A percentile compares a stretch with the other conserved stretches of the same genome.
Conservation (phyloP, 1,140 invertebrate genomes). For the Drosophila sechellia region DNA sequence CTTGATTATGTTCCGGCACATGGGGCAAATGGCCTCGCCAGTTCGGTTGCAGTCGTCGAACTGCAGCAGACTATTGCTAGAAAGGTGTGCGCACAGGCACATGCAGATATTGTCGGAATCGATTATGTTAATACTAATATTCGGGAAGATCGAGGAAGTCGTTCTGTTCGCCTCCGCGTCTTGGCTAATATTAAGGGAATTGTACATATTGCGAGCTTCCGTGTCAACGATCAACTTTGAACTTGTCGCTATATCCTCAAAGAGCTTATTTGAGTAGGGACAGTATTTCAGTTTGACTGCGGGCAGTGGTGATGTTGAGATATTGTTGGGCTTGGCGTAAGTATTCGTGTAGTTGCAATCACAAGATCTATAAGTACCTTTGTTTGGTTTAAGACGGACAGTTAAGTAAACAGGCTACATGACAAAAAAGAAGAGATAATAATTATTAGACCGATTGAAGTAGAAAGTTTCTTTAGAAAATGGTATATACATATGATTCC, state of each 20-base stretch:
- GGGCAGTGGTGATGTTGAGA: slow-evolving; percentile 83
- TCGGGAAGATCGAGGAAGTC: slow-evolving; percentile 66
- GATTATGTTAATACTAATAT: slow-evolving; percentile 86
- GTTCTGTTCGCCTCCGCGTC: slow-evolving; percentile 1
- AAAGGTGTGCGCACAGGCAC: slow-evolving; percentile 62
- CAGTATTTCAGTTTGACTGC: slow-evolving; percentile 74
- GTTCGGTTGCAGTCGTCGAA: slow-evolving; percentile 18
- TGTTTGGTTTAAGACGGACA: slow-evolving; percentile 88
- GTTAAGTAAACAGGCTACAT: slow-evolving; percentile 93
- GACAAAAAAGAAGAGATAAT: slow-evolving; percentile 70
- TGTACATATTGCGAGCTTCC: slow-evolving; percentile 33
- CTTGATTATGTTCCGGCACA: slow-evolving; percentile 67
- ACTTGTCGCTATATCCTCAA: slow-evolving; percentile 41
- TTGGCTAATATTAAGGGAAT: slow-evolving; percentile 29
- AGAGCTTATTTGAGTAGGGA: slow-evolving; percentile 63
- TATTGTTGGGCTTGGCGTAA: slow-evolving; percentile 63
- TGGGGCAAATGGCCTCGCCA: slow-evolving; percentile 52
- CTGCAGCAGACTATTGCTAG: slow-evolving; percentile 20
- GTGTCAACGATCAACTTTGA: slow-evolving; percentile 15
- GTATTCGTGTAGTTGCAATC: slow-evolving; percentile 85
- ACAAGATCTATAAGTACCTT: slow-evolving; percentile 92
- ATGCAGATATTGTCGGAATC: slow-evolving; percentile 84
- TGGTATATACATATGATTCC: slow-evolving; percentile 20
- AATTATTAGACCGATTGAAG: slow-evolving; percentile 56
- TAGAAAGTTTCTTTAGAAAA: background rate